Evolutionary conservation across 2,888 invertebrate genomes (phyloP).

Genomic region (Phortica okadai): DNA sequence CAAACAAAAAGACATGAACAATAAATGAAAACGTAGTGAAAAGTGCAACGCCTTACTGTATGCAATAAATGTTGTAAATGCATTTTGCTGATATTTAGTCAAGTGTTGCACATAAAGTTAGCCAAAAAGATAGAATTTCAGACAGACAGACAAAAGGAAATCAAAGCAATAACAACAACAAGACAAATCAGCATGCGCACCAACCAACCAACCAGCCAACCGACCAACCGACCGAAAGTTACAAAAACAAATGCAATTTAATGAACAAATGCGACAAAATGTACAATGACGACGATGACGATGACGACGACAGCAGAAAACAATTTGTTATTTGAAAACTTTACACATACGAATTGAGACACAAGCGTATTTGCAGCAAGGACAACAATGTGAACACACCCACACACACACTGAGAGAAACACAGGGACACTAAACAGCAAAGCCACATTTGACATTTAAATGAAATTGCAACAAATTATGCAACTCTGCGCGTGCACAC

Average conservation of each 20-base stretch:
- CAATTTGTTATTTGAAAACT: constrained; percentile 15
- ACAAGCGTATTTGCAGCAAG: not conserved
- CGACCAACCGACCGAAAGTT: not conserved
- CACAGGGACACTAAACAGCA: not conserved
- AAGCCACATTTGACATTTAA: constrained; percentile 23
- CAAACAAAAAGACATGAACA: not conserved
- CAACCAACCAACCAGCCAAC: not conserved
- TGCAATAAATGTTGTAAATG: not conserved
- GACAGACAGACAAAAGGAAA: too few relatives aligned
- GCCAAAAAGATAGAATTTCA: too few relatives aligned
- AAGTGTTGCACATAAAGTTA: not conserved
- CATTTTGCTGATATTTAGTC: constrained; percentile 8
- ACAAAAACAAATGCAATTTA: constrained; percentile 18
- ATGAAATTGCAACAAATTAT: not conserved
- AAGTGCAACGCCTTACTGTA: not conserved
- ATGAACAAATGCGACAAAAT: not conserved
- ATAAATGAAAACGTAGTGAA: not conserved
- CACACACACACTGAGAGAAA: not conserved
- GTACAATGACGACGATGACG: not conserved
- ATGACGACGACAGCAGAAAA: not conserved
- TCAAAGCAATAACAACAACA: too few relatives aligned
- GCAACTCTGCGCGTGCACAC: not conserved
- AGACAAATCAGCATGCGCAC: too few relatives aligned
- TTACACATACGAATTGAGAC: not conserved
- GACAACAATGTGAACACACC: not conserved